These are phyloP conservation scores for Centropus bengalensis DNA, from an alignment of 2,113 vertebrate genomes.

Conservation along the genomic window DNA sequence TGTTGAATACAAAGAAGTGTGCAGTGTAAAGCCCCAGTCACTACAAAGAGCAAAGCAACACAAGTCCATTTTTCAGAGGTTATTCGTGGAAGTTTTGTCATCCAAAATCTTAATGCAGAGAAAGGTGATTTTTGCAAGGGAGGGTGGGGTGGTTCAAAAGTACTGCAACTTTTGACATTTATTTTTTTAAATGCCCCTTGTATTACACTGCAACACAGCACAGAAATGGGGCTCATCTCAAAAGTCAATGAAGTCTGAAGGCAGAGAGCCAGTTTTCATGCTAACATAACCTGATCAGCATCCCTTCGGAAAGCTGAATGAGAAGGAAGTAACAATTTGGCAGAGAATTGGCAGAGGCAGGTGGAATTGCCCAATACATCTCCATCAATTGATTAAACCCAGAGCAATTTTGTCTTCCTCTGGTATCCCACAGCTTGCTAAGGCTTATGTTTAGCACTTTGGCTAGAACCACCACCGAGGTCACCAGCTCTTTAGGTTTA, in stretches of 20 bases:
- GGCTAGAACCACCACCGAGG: background rate
- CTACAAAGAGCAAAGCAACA: background rate
- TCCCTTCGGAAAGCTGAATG: background rate
- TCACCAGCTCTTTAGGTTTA: background rate
- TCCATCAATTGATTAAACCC: background rate
- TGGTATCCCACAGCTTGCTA: background rate
- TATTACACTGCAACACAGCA: background rate
- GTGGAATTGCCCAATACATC: background rate
- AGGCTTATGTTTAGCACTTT: background rate
- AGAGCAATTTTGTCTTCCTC: background rate
- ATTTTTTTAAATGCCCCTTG: background rate
- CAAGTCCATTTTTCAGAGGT: background rate
- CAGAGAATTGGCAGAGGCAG: background rate
- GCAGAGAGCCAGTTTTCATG: background rate
- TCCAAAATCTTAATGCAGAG: background rate
- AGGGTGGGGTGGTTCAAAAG: background rate
- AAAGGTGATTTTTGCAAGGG: background rate
- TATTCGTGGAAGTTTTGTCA: background rate
- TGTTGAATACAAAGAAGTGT: background rate
- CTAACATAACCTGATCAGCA: background rate
- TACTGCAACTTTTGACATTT: background rate
- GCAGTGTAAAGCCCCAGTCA: background rate
- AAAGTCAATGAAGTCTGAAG: background rate
- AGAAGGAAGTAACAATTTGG: background rate
- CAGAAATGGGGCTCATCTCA: background rate